A percentile compares a stretch with the other conserved stretches of the same genome.
These are phyloP conservation scores for Sclerurus mexicanus DNA, from an alignment of 2,113 vertebrate genomes.

Conservation along the genomic window DNA sequence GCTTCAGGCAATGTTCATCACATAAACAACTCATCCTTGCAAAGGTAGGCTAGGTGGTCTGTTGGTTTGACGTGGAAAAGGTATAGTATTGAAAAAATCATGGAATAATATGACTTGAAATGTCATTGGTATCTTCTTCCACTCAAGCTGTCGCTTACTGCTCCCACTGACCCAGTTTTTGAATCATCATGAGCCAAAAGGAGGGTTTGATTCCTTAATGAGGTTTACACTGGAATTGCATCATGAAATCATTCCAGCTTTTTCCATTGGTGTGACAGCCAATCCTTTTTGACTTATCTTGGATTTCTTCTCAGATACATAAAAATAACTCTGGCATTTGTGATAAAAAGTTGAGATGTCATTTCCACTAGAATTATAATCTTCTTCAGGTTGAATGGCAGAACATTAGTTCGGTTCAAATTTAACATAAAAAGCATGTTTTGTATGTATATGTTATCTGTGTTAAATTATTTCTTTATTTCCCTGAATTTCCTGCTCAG, in stretches of 20 bases:
- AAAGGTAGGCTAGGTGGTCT: background rate
- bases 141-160: background rate
- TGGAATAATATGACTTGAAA: background rate
- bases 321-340: background rate
- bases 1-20: background rate
- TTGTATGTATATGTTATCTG: background rate
- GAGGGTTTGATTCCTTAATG: background rate
- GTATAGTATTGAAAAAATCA: background rate
- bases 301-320: background rate
- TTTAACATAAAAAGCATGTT: background rate
- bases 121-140: background rate
- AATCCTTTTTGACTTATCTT: background rate
- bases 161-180: conserved; percentile 7
- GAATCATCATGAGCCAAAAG: background rate
- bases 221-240: background rate
- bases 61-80: background rate
- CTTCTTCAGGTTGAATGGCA: background rate
- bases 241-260: background rate
- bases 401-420: background rate
- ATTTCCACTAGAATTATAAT: background rate
- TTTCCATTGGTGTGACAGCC: background rate
- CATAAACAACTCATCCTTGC: background rate
- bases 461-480: background rate
- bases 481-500: background rate
- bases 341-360: background rate